Evolutionary conservation across 2,113 vertebrate genomes (phyloP), one percentile per base, ranked within the genome.

Genomic region (Melanostigma gelatinosum): DNA sequence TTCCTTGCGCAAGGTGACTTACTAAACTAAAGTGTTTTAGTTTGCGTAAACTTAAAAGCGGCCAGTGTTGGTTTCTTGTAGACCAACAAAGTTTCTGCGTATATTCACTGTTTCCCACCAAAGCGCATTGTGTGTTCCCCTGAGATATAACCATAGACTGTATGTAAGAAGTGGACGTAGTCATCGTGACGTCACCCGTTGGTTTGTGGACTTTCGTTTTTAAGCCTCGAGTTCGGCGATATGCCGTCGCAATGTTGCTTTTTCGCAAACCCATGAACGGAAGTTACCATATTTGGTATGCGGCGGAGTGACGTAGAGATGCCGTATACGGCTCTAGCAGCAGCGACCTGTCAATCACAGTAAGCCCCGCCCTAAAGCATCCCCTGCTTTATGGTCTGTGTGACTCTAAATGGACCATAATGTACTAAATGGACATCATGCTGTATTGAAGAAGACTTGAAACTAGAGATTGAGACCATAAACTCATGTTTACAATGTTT

Each of bases 1-100:
- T 99, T 99, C 89, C 94, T 98, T 46, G 88, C 87, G 92, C 94
- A 96, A 97, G 97, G 98, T 99, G 95, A 95, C 87, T 82, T 0
- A 74, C 10, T 20, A 55, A 44, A 66, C 7, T 57, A 60, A 22
- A 20, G 10, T 54, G 12, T 38, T 69, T 68, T 50, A 29, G 20
- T 44, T 10, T 46, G 40, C 4, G 6, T 16, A 9, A 46, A 66
- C 64, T 20, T 46, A 29, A 68, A 46, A 20, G 15, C 22, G 9
- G 1, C 29, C n/a, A 32, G 7, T 38, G 34, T 24, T 38, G 67
- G 22, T 50, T 29, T 11, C 4, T 44, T 46, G 22, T 18, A 11
- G 20, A 22, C 8, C 48, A 50, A 20, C 18, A 10, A 36, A 2
- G 58, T n/a, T 63, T 40, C 34, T 40, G 61, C 15, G 3, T 42